A percentile compares a stretch with the other conserved stretches of the same genome.
These are phyloP conservation scores for Tuta absoluta DNA, from an alignment of 2,888 invertebrate genomes.

Conservation along the genomic window DNA sequence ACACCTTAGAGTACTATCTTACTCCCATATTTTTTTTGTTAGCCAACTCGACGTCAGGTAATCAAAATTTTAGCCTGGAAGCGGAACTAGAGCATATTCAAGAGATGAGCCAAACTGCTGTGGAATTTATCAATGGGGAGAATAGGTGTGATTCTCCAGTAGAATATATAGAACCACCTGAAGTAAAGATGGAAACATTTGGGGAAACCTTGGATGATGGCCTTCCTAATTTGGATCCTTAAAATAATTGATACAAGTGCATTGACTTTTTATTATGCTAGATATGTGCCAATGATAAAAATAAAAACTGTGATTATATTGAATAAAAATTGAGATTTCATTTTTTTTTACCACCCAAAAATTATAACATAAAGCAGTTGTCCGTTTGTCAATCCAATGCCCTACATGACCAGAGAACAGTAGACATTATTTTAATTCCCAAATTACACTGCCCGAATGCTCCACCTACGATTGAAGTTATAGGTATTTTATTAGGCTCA, in stretches of 20 bases:
- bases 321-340: background rate
- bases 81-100: conserved; percentile 6
- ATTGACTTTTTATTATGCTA: background rate
- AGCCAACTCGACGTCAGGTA: too few species aligned
- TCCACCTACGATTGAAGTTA: too few species aligned
- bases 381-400: too few species aligned
- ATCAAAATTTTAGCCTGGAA: too few species aligned
- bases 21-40: too few species aligned
- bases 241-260: background rate
- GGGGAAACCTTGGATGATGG: background rate
- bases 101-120: background rate
- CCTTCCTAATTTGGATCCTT: background rate
- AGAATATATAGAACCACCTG: conserved; percentile 2
- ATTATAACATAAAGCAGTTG: too few species aligned
- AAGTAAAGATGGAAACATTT: conserved; percentile 16
- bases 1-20: too few species aligned
- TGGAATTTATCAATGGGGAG: background rate
- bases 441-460: too few species aligned
- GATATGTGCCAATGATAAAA: conserved; percentile 2
- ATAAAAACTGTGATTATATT: background rate
- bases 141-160: background rate
- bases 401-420: too few species aligned
- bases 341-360: too few species aligned
- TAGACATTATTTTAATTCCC: too few species aligned
- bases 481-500: too few species aligned